These are phyloP conservation scores for Ostrea edulis DNA, from an alignment of 1,140 invertebrate species.

Conservation along the genomic window DNA sequence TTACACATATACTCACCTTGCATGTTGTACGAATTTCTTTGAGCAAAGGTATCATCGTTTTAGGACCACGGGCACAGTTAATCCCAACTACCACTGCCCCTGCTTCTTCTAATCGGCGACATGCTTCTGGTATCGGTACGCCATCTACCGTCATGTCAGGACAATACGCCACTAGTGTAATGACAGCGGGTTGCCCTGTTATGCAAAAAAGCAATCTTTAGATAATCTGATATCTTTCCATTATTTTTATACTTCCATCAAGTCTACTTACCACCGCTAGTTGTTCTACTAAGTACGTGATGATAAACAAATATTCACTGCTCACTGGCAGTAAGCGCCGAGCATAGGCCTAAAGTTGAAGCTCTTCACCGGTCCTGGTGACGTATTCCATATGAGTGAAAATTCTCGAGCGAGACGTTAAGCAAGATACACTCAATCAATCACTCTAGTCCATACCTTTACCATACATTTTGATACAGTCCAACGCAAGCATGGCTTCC, in stretches of 20 bases:
- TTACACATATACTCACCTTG: slow-evolving; percentile 57
- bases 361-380: too few relatives aligned
- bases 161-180: slow-evolving; percentile 64
- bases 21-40: slow-evolving; percentile 64
- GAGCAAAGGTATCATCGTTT: slow-evolving; percentile 69
- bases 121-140: slow-evolving; percentile 63
- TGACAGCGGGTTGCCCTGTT: slow-evolving; percentile 67
- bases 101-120: slow-evolving; percentile 65
- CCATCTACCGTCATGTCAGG: slow-evolving; percentile 63
- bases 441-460: slow-evolving; percentile 52
- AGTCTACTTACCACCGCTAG: too few relatives aligned
- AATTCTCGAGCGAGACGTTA: too few relatives aligned
- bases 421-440: too few relatives aligned
- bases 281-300: too few relatives aligned
- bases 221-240: too few relatives aligned
- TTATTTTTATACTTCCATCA: too few relatives aligned
- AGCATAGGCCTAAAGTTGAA: too few relatives aligned
- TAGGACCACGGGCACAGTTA: slow-evolving; percentile 72
- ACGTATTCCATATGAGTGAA: too few relatives aligned
- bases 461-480: slow-evolving; percentile 70
- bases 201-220: too few relatives aligned
- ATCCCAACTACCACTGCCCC: slow-evolving; percentile 74
- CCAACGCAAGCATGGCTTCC: slow-evolving; percentile 71
- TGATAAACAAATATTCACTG: too few relatives aligned
- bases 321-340: neutral